These are phyloP conservation scores for Geotrypetes seraphini DNA, from an alignment of 2,797 vertebrate genomes.

Conservation along the genomic window DNA sequence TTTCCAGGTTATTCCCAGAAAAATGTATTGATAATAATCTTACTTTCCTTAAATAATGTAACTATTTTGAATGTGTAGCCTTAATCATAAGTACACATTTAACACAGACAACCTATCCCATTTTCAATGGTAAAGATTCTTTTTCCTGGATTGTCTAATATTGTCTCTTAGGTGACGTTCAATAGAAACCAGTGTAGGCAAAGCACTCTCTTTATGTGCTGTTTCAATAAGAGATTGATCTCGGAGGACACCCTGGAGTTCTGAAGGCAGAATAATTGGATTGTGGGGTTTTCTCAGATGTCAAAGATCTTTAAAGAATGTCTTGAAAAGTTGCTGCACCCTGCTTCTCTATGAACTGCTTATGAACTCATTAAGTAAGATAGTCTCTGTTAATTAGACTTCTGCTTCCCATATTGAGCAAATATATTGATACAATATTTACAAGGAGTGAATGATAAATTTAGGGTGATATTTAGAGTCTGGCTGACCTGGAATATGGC, in stretches of 20 bases:
- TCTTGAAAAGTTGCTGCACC: conserved; percentile 93
- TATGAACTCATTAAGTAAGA: conserved; percentile 89
- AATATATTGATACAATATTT: too few relatives aligned
- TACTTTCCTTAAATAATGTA: conserved; percentile 54
- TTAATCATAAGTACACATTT: conserved; percentile 69
- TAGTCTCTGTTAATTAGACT: conserved; percentile 80
- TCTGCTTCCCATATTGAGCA: conserved; percentile 54
- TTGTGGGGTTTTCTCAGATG: conserved; percentile 96
- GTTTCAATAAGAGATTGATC: conserved; percentile 98
- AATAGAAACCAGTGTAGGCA: conserved; percentile 71
- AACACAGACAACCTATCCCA: conserved; percentile 64
- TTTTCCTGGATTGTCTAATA: conserved; percentile 76
- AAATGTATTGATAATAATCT: conserved; percentile 3
- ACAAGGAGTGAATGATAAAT: too few relatives aligned
- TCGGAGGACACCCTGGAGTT: conserved; percentile 85
- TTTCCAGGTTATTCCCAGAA: conserved; percentile 9
- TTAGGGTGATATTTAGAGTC: too few relatives aligned
- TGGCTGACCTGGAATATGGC: too few relatives aligned
- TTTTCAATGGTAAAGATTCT: conserved; percentile 70
- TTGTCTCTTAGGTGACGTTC: conserved; percentile 84
- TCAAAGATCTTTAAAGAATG: conserved; percentile 96
- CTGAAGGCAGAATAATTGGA: conserved; percentile 99
- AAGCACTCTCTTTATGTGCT: conserved; percentile 84
- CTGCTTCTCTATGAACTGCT: conserved; percentile 81
- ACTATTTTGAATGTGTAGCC: conserved; percentile 49